Conservation (phyloP, 2,113 vertebrate genomes). For the Lamprotornis superbus region DNA sequence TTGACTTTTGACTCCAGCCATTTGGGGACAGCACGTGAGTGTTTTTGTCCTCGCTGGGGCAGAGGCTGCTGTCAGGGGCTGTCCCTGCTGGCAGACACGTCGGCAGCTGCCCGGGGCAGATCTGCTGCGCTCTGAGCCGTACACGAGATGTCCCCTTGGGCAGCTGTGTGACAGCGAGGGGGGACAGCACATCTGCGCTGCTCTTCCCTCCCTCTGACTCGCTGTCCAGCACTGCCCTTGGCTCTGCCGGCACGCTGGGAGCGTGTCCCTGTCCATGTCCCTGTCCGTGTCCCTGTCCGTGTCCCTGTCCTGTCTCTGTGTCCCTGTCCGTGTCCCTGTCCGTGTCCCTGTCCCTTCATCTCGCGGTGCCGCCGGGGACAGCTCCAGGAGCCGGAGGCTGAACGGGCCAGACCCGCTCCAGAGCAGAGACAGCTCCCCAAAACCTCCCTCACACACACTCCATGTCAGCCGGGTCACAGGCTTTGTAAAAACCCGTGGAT, state of each 20-base stretch:
- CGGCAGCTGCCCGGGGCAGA: neutral
- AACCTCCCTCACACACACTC: neutral
- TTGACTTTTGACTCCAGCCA: neutral
- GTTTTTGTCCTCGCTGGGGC: neutral
- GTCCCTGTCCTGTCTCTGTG: too few species aligned
- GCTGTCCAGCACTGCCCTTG: rapidly evolving
- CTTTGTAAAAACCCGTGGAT: neutral
- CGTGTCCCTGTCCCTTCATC: neutral
- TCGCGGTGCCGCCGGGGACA: too few species aligned
- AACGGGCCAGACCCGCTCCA: rapidly evolving
- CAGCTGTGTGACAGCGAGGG: neutral
- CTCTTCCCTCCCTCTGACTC: rapidly evolving
- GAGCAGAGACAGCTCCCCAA: neutral
- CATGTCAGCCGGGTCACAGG: rapidly evolving
- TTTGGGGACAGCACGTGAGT: neutral
- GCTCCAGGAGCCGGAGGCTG: neutral
- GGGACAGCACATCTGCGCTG: neutral
- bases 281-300: too few species aligned
- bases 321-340: too few species aligned
- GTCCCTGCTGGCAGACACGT: neutral
- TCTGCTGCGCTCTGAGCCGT: too few species aligned
- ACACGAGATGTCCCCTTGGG: neutral
- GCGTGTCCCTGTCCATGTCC: neutral
- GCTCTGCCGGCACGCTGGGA: neutral
- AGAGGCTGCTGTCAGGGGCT: neutral